phyloP scores from a whole-genome alignment of 23 tunicate species.

The Halocynthia roretzi region DNA sequence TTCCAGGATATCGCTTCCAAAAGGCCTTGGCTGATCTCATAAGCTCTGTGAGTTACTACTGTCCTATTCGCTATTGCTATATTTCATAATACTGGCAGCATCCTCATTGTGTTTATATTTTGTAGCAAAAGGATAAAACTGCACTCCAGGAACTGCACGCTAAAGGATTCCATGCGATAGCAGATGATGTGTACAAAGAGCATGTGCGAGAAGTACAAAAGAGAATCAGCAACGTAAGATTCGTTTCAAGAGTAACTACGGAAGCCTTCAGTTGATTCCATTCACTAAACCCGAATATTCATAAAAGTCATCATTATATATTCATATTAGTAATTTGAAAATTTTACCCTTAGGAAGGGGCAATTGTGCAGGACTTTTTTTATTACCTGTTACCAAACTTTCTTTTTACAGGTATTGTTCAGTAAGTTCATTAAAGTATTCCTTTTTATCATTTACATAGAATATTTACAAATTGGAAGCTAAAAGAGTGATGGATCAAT shows the following conservation, averaged over 20 bases:
- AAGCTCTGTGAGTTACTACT: constrained; percentile 42
- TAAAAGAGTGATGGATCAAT: constrained; percentile 77
- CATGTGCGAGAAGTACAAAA: constrained; percentile 72
- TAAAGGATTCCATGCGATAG: constrained; percentile 41
- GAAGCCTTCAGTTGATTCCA: too few species aligned
- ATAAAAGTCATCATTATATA: background rate
- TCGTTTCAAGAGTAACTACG: background rate
- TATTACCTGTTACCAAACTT: too few species aligned
- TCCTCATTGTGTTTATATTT: background rate
- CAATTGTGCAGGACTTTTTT: too few species aligned
- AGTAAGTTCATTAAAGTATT: too few species aligned
- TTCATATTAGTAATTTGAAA: too few species aligned
- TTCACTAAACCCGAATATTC: background rate
- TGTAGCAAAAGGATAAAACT: constrained; percentile 56
- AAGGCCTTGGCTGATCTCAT: constrained; percentile 57
- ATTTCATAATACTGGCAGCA: background rate
- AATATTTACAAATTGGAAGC: constrained; percentile 95
- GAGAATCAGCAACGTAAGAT: constrained; percentile 78
- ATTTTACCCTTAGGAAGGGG: too few species aligned
- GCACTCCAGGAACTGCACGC: constrained; percentile 40
- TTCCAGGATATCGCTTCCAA: constrained; percentile 46
- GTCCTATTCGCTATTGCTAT: background rate
- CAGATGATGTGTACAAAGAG: constrained; percentile 35
- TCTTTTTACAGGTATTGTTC: too few species aligned
- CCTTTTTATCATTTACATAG: constrained; percentile 7